Evolutionary conservation across 2,888 invertebrate genomes (phyloP).

Genomic region (Hyposoter didymator): DNA sequence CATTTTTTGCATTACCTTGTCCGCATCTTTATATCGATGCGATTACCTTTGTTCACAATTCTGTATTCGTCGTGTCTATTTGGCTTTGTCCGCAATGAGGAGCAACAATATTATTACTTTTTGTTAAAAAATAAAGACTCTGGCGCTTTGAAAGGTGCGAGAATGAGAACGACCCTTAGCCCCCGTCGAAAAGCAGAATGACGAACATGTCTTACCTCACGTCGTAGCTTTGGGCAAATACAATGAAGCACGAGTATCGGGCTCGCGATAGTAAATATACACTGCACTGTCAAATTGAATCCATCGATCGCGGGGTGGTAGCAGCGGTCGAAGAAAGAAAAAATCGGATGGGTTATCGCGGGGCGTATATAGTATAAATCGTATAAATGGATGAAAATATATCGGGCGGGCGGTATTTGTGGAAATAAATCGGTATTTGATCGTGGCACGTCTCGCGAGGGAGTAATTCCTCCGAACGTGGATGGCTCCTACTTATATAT

Average conservation of each 20-base stretch:
- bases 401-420: not conserved
- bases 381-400: too few species aligned
- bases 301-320: not conserved
- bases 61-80: not conserved
- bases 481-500: constrained; percentile 83
- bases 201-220: constrained; percentile 23
- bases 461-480: constrained; percentile 84
- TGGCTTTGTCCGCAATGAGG: too few species aligned
- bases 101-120: too few species aligned
- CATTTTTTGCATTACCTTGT: too few species aligned
- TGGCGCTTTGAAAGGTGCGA: too few species aligned
- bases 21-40: too few species aligned
- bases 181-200: too few species aligned
- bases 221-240: constrained; percentile 24
- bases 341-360: too few species aligned
- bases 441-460: constrained; percentile 83
- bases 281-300: constrained; percentile 20
- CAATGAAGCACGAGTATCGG: not conserved
- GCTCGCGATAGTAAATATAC: not conserved
- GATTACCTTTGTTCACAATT: not conserved
- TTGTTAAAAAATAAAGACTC: too few species aligned
- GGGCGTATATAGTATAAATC: too few species aligned
- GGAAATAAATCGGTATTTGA: constrained; percentile 78
- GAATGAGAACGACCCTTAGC: too few species aligned
- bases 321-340: not conserved